phyloP scores from a whole-genome alignment of 2,113 vertebrate species.

The Polyodon spathula region DNA sequence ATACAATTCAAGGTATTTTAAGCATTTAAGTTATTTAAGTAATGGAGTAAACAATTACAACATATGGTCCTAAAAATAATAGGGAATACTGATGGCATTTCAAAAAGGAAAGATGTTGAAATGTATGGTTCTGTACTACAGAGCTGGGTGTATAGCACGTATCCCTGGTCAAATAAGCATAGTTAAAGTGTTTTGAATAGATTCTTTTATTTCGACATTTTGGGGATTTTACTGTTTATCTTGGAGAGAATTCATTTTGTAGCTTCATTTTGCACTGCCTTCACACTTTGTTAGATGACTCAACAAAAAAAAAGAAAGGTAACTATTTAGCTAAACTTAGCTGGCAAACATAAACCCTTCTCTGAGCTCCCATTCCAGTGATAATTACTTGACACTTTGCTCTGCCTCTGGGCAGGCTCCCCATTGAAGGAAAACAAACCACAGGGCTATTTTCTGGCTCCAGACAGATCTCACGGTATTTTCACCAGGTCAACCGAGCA shows the following conservation, averaged over 20 bases:
- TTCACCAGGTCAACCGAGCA: slow-evolving; percentile 9
- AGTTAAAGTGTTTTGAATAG: too few relatives aligned
- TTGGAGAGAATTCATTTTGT: slow-evolving; percentile 6
- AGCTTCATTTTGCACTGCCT: slow-evolving; percentile 4
- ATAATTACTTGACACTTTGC: slow-evolving; percentile 16
- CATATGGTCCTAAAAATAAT: too few relatives aligned
- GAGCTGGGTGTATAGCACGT: too few relatives aligned
- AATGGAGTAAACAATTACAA: too few relatives aligned
- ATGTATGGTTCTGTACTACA: too few relatives aligned
- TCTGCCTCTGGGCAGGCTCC: slow-evolving; percentile 4
- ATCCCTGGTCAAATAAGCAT: too few relatives aligned
- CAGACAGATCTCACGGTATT: slow-evolving; percentile 8
- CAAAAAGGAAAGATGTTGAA: too few relatives aligned
- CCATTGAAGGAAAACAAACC: background rate
- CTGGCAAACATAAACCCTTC: background rate
- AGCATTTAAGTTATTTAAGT: too few relatives aligned
- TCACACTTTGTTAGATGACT: slow-evolving; percentile 16
- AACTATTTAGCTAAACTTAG: slow-evolving; percentile 2
- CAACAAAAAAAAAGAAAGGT: background rate
- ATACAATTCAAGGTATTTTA: too few relatives aligned
- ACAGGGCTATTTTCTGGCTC: slow-evolving; percentile 13
- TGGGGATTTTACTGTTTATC: background rate
- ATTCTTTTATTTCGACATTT: too few relatives aligned
- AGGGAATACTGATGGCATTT: too few relatives aligned
- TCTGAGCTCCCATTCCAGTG: slow-evolving; percentile 7